These are phyloP conservation scores for Brachypodius melanocephalos DNA, from an alignment of 2,113 vertebrate genomes.

Conservation along the genomic window DNA sequence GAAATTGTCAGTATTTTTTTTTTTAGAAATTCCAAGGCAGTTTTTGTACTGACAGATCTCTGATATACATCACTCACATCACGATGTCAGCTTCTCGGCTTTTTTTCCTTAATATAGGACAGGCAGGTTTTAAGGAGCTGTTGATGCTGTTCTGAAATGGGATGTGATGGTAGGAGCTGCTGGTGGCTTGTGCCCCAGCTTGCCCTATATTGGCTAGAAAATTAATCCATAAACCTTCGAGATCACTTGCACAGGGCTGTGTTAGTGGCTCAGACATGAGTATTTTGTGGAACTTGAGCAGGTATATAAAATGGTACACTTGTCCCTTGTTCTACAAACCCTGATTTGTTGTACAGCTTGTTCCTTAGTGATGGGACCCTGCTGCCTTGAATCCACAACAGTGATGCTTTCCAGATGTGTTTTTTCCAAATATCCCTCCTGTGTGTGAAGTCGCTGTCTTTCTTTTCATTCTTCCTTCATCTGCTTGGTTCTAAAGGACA, in stretches of 20 bases:
- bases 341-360: neutral
- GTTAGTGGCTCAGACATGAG: neutral
- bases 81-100: neutral
- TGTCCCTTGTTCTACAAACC: neutral
- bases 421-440: neutral
- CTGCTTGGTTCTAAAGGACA: neutral
- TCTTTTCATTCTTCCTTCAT: neutral
- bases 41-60: slow-evolving; percentile 8
- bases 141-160: neutral
- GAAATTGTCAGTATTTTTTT: neutral
- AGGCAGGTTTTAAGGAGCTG: slow-evolving; percentile 1
- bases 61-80: slow-evolving; percentile 7
- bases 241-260: neutral
- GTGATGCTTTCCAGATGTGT: neutral
- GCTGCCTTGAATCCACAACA: neutral
- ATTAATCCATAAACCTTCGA: slow-evolving; percentile 27
- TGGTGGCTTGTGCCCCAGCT: neutral
- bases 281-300: neutral
- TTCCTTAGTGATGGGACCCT: neutral
- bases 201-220: neutral
- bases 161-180: neutral
- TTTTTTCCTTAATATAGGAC: neutral
- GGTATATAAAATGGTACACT: neutral
- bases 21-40: neutral
- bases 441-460: neutral